Percentiles rank a stretch among this genome's conserved stretches.
These are phyloP conservation scores for Microdon myrmicae DNA, from an alignment of 2,888 invertebrate species.

Conservation along the genomic window DNA sequence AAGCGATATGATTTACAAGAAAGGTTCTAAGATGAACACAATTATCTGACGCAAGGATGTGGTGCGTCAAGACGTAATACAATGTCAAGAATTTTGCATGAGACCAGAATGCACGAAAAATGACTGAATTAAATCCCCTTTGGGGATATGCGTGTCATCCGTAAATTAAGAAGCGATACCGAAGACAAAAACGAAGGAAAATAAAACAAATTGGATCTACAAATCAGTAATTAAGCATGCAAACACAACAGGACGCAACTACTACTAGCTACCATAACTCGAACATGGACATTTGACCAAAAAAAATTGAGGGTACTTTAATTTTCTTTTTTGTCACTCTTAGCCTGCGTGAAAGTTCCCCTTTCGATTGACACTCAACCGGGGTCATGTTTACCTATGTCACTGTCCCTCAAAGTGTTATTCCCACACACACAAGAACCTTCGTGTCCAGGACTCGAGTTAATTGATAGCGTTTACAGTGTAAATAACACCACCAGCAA, in stretches of 20 bases:
- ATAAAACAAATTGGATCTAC: too few species aligned
- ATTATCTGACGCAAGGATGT: conserved; percentile 39
- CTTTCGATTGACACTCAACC: conserved; percentile 45
- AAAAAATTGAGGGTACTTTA: conserved; percentile 4
- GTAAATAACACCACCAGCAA: conserved; percentile 32
- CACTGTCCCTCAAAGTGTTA: conserved; percentile 42
- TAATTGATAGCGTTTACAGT: conserved; percentile 50
- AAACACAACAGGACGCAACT: too few species aligned
- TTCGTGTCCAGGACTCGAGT: conserved; percentile 34
- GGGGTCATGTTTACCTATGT: conserved; percentile 49
- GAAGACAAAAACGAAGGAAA: too few species aligned
- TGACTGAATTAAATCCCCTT: too few species aligned
- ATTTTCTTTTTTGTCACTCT: neutral
- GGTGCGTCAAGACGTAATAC: conserved; percentile 43
- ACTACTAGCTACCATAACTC: too few species aligned
- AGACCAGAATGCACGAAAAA: conserved; percentile 7
- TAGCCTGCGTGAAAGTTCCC: conserved; percentile 12
- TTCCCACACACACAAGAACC: conserved; percentile 31
- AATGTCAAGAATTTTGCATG: conserved; percentile 38
- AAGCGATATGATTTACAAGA: conserved; percentile 39
- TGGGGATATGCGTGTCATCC: too few species aligned
- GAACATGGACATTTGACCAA: conserved; percentile 18
- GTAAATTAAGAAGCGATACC: too few species aligned
- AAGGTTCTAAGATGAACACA: conserved; percentile 36
- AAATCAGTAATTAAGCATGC: too few species aligned